These are phyloP conservation scores for Oikopleura dioica DNA, from an alignment of 23 tunicate genomes.

Conservation along the genomic window DNA sequence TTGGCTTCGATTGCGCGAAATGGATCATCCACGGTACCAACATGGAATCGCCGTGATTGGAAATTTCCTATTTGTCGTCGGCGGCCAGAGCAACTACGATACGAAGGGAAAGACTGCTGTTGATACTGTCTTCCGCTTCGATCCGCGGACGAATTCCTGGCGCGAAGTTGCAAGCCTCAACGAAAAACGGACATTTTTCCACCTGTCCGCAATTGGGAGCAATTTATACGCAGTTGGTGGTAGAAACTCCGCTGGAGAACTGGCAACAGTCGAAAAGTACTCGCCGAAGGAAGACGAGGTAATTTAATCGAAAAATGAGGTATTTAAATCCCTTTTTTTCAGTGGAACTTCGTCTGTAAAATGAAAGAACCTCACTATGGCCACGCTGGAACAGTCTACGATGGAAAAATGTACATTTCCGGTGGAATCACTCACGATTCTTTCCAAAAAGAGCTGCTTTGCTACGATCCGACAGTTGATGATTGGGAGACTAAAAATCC, in stretches of 20 bases:
- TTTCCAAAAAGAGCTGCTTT: constrained; percentile 73
- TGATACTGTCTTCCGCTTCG: constrained; percentile 87
- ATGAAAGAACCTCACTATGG: constrained; percentile 98
- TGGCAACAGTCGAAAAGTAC: constrained; percentile 81
- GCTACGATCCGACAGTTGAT: constrained; percentile 51
- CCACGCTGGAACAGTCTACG: constrained; percentile 93
- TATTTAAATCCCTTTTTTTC: neutral
- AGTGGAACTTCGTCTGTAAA: constrained; percentile 73
- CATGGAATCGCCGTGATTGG: constrained; percentile 99
- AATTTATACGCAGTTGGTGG: constrained; percentile 95
- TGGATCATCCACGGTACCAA: constrained; percentile 29
- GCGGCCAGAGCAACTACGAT: constrained; percentile 96
- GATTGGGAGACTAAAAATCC: constrained; percentile 65
- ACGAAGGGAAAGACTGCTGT: constrained; percentile 98
- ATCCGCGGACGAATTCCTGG: constrained; percentile 83
- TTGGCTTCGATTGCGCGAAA: neutral
- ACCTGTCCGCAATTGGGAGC: constrained; percentile 69
- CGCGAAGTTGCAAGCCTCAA: constrained; percentile 34
- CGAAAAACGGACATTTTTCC: constrained; percentile 87
- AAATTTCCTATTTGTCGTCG: constrained; percentile 87
- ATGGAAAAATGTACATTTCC: constrained; percentile 93
- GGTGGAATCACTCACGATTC: constrained; percentile 99
- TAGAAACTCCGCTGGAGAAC: constrained; percentile 80
- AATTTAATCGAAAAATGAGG: neutral
- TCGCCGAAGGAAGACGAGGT: constrained; percentile 40